These are phyloP conservation scores for Digitonthophagus gazella DNA, from an alignment of 2,888 invertebrate species.

Conservation along the genomic window DNA sequence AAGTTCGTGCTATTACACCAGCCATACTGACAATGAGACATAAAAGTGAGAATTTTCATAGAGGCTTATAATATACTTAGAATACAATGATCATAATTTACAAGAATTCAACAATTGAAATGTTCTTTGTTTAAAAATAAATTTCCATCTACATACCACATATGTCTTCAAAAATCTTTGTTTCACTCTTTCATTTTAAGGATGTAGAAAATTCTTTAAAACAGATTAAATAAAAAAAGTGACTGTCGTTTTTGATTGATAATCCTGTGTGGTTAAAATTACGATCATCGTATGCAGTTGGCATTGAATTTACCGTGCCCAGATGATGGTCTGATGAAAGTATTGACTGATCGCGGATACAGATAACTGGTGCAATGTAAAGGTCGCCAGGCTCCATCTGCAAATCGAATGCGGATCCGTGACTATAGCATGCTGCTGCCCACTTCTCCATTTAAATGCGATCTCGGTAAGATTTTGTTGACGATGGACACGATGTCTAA, in stretches of 20 bases:
- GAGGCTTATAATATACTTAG: too few relatives aligned
- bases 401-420: constrained; percentile 25
- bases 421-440: constrained; percentile 20
- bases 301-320: constrained; percentile 17
- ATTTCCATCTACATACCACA: too few relatives aligned
- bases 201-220: too few relatives aligned
- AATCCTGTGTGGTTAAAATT: not conserved
- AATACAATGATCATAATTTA: too few relatives aligned
- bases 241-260: not conserved
- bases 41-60: too few relatives aligned
- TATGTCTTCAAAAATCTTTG: too few relatives aligned
- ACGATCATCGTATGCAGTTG: constrained; percentile 8
- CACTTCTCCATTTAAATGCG: constrained; percentile 14
- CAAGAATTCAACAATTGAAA: too few relatives aligned
- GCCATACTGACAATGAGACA: too few relatives aligned
- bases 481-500: not conserved
- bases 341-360: constrained; percentile 30
- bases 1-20: too few relatives aligned
- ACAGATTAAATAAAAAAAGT: too few relatives aligned
- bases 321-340: constrained; percentile 29
- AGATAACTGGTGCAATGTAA: constrained; percentile 35
- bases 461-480: not conserved
- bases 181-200: too few relatives aligned
- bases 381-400: constrained; percentile 30
- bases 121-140: too few relatives aligned